These are phyloP conservation scores for Lutjanus campechanus DNA, from an alignment of 2,797 vertebrate species.

Conservation along the genomic window DNA sequence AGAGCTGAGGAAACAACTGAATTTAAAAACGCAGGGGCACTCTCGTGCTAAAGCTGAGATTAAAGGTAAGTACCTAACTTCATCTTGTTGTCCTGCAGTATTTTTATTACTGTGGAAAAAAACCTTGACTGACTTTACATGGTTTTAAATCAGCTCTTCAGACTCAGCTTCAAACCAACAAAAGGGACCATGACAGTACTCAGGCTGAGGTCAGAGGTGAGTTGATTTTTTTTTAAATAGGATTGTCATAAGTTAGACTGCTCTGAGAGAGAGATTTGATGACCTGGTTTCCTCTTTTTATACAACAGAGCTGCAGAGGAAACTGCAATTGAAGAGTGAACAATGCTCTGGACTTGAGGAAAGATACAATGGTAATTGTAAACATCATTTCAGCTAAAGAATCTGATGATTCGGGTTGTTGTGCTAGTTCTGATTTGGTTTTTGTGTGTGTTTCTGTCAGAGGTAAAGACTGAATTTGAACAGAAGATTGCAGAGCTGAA, in stretches of 20 bases:
- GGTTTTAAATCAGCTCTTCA: constrained; percentile 45
- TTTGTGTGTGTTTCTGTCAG: constrained; percentile 48
- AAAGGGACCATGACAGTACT: constrained; percentile 23
- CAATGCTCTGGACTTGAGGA: constrained; percentile 24
- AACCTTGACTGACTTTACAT: too few relatives aligned
- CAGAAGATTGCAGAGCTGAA: constrained; percentile 52
- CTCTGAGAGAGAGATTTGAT: not conserved
- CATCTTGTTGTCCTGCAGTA: too few relatives aligned
- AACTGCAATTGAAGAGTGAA: constrained; percentile 3
- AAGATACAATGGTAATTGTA: constrained; percentile 34
- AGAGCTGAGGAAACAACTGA: constrained; percentile 56
- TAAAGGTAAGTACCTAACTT: constrained; percentile 20
- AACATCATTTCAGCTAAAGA: not conserved
- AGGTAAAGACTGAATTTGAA: constrained; percentile 43
- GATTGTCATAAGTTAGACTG: too few relatives aligned
- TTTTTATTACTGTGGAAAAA: too few relatives aligned
- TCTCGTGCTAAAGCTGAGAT: constrained; percentile 34
- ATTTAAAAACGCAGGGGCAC: constrained; percentile 2
- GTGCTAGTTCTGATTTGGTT: not conserved
- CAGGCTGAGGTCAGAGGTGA: constrained; percentile 55
- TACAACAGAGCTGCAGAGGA: constrained; percentile 53
- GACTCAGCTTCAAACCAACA: constrained; percentile 38
- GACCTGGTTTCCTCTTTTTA: not conserved
- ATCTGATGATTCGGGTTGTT: not conserved
- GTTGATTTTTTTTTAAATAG: constrained; percentile 8